These are phyloP conservation scores for Dermochelys coriacea DNA, from an alignment of 2,797 vertebrate species.

Conservation along the genomic window DNA sequence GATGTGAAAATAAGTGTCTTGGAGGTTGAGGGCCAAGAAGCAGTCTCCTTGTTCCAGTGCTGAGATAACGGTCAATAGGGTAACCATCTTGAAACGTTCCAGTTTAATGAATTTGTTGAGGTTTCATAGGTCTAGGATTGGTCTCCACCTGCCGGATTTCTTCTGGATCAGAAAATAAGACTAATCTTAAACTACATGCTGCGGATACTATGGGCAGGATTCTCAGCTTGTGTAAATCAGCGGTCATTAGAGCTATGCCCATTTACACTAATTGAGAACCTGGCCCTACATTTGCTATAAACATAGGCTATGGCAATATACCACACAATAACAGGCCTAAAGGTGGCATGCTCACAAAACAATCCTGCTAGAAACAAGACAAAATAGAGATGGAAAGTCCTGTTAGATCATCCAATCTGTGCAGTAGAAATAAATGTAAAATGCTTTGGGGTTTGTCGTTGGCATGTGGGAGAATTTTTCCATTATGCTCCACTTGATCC, in stretches of 20 bases:
- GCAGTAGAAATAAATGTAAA: conserved; percentile 24
- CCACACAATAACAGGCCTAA: conserved; percentile 34
- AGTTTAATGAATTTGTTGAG: too few relatives aligned
- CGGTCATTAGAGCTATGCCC: not conserved
- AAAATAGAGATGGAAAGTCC: conserved; percentile 43
- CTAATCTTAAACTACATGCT: not conserved
- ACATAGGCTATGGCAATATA: not conserved
- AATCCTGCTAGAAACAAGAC: conserved; percentile 42
- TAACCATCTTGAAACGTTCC: too few relatives aligned
- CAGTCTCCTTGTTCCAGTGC: too few relatives aligned
- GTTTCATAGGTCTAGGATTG: too few relatives aligned
- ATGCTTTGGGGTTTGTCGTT: not conserved
- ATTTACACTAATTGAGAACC: not conserved
- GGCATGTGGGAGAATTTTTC: conserved; percentile 10
- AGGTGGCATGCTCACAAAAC: conserved; percentile 47
- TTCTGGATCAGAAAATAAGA: too few relatives aligned
- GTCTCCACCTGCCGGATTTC: too few relatives aligned
- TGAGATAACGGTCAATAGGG: too few relatives aligned
- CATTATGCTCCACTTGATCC: conserved; percentile 17
- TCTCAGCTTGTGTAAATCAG: not conserved
- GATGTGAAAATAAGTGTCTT: too few relatives aligned
- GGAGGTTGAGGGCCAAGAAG: too few relatives aligned
- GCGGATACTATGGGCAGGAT: not conserved
- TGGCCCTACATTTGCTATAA: not conserved
- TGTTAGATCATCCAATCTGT: not conserved